Conservation (phyloP, 2,797 vertebrate species). For the Ciconia nigra region DNA sequence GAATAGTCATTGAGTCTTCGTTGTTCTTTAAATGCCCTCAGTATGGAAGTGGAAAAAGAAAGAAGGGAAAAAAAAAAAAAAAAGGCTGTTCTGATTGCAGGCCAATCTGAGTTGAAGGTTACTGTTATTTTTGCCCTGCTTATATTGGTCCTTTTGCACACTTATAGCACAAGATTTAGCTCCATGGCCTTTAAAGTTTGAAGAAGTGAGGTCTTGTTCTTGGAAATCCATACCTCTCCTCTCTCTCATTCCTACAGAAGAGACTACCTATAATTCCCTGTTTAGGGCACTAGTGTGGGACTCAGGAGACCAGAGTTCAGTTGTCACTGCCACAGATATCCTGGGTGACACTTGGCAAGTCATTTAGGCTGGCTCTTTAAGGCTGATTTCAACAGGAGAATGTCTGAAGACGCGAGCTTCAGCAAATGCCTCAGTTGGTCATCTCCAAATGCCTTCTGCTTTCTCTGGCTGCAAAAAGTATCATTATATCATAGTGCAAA, state of each 20-base stretch:
- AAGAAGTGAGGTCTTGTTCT: background rate
- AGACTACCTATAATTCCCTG: background rate
- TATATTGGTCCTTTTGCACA: background rate
- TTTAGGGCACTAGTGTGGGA: background rate
- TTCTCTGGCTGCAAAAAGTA: background rate
- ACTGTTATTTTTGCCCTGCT: background rate
- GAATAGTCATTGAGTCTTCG: background rate
- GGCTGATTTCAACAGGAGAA: background rate
- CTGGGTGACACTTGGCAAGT: background rate
- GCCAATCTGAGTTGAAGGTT: background rate
- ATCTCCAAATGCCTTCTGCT: background rate
- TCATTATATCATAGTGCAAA: background rate
- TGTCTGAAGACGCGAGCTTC: background rate
- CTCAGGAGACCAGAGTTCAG: background rate
- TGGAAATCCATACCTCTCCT: background rate
- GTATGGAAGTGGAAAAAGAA: background rate
- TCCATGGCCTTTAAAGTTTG: background rate
- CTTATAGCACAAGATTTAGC: background rate
- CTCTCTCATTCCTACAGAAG: background rate
- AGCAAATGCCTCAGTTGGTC: background rate
- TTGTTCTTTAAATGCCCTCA: conserved; percentile 1
- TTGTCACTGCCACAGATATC: background rate
- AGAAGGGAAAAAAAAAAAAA: background rate
- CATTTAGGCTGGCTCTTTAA: background rate
- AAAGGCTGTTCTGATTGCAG: background rate